Percentiles rank a stretch among this genome's conserved stretches.
Conservation (phyloP, 2,113 vertebrate genomes). For the Nibea albiflora region DNA sequence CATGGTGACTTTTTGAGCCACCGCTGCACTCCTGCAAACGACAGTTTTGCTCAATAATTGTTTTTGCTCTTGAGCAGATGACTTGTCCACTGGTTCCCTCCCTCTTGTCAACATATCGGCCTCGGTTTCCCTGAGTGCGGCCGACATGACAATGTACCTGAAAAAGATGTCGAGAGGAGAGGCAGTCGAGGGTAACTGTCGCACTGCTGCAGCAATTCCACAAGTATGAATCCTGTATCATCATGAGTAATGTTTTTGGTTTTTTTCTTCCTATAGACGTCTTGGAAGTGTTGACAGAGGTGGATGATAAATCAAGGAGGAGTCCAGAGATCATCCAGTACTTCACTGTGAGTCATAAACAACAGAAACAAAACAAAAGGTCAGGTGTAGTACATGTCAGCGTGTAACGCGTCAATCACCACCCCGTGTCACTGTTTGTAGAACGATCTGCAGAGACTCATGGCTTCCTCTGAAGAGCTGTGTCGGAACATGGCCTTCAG, state of each 20-base stretch:
- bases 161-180: constrained; percentile 94
- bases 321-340: constrained; percentile 96
- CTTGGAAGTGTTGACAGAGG: constrained; percentile 93
- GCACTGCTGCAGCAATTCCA: not conserved
- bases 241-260: constrained; percentile 36
- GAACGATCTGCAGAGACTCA: constrained; percentile 95
- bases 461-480: constrained; percentile 93
- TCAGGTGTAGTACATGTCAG: not conserved
- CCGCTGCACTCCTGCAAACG: not conserved
- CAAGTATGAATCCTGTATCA: not conserved
- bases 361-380: not conserved
- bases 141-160: constrained; percentile 92
- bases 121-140: constrained; percentile 87
- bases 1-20: not conserved
- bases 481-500: constrained; percentile 95
- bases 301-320: constrained; percentile 97
- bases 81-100: constrained; percentile 87
- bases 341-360: constrained; percentile 90
- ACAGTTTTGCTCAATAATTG: not conserved
- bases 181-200: constrained; percentile 90
- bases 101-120: constrained; percentile 93
- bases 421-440: constrained; percentile 62
- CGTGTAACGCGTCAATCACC: constrained; percentile 27
- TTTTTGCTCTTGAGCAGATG: constrained; percentile 81
- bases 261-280: constrained; percentile 83